Base-by-base conservation (phyloP, 2,797 vertebrate genomes). In the Lithobates pipiens region DNA sequence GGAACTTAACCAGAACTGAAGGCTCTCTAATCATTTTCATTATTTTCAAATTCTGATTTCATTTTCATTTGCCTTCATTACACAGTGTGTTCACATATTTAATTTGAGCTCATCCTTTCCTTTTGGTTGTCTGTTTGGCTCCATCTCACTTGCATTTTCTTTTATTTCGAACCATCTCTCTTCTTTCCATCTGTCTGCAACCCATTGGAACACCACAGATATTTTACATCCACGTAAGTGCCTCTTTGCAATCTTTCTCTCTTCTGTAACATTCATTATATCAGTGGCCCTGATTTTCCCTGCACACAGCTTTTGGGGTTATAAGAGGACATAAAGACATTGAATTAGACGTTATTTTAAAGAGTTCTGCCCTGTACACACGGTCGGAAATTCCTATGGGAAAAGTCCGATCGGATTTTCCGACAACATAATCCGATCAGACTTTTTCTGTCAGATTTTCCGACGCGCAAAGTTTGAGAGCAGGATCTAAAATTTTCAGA, bases 221-320 rank as follows among this genome's bases (percentile, higher is more conserved):
- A 95, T 92, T 95, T 94, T 95, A 94, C 94, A 94, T 89, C 94
- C 96, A 96, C 96, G 96, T 96, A 97, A 96, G 96, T 96, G 94
- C 92, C 91, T 94, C 88, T 91, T 92, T 92, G 88, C 89, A 85
- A 91, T 92, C 90, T 89, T 89, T 89, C 88, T 92, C 70, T 87
- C 42, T 85, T 68, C 29, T 86, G 74, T 88, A 76, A 29, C 81
- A 79, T 67, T 54, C 36, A 71, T 74, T 78, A 27, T 68, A 83
- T 67, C 80, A 54, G 15, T 39, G 23, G 73, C 21, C 72, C 25
- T 65, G 44, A 25, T 72, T 85, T 18, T 70, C 44, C 76, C 18
- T 75, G 61, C 69, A 79, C 69, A 21, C 11, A 73, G 36, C 29
- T 10, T 77, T 32, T 42, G 65, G 15, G 36, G 7, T 6, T 29